Base-by-base conservation (phyloP, 2,888 invertebrate genomes). In the Drosophila multiciliata region DNA sequence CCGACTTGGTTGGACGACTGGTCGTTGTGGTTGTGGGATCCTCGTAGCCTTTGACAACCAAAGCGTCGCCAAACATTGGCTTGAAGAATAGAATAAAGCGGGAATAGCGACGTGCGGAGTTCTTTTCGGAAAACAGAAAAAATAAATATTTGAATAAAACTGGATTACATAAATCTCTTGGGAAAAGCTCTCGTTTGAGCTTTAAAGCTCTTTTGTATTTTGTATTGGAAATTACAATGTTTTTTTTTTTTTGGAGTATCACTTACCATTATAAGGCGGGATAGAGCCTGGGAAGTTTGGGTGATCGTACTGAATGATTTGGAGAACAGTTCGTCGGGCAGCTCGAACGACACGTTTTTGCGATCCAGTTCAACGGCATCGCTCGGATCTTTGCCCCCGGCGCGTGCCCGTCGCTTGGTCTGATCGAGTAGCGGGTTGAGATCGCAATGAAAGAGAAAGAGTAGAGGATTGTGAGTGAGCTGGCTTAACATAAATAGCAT, bases 41-140 rank as follows among this genome's bases (percentile, higher is more conserved):
- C 79, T 95, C 95, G 60, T 95, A 94, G 6, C 96, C 96, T 91
- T 96, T 96, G 77, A 96, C 96, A 78, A 96, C 95, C 91, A 97
- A 95, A 15, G 94, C 94, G n/a, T 95, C 95, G 20, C 96, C 95
- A 92, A 97, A 95, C 70, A 96, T 93, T 4, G 97, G 97, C 86
- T 96, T 95, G 94, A 97, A 96, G 49, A 96, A 94, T 65, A 96
- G 94, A 79, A 97, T 92, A 83, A 97, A 94, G 32, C 95, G 94
- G 90, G 96, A 96, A 87, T 96, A 96, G 66, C 97, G 94, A 77
- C 96, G 94, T 36, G 97, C 96, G 6, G 97, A 95, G 92, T 96
- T 97, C 97, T 97, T 3, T 32, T 94, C 29, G 95, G 95, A 55
- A 50, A 17, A 29, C 11, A 50, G 17, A 23, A 38, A 59, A n/a